These are phyloP conservation scores for Equus przewalskii DNA, from an alignment of 2,113 vertebrate genomes.

Conservation along the genomic window DNA sequence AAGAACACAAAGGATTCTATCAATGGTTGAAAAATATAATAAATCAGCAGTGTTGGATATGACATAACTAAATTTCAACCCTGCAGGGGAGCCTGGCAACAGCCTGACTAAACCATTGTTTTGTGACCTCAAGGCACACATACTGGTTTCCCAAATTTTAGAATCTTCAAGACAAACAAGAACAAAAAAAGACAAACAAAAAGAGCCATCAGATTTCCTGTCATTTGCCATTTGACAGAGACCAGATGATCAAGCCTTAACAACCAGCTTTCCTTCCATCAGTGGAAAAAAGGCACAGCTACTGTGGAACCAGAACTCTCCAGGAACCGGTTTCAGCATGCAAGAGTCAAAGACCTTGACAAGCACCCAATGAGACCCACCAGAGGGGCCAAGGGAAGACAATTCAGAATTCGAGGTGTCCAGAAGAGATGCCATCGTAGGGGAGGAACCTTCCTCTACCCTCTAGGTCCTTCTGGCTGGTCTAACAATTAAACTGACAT, in stretches of 20 bases:
- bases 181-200: not conserved
- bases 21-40: not conserved
- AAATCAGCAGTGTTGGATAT: not conserved
- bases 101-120: not conserved
- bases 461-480: too few species aligned
- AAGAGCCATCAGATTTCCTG: not conserved
- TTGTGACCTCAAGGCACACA: not conserved
- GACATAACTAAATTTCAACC: not conserved
- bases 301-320: too few species aligned
- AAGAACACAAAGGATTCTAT: not conserved
- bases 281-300: not conserved
- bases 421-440: not conserved
- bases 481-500: too few species aligned
- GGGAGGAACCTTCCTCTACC: too few species aligned
- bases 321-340: not conserved
- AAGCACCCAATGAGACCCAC: not conserved
- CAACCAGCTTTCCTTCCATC: not conserved
- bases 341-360: not conserved
- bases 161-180: not conserved
- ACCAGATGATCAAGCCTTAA: not conserved
- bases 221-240: not conserved
- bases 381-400: not conserved
- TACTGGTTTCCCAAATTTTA: not conserved
- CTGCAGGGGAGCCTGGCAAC: too few species aligned
- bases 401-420: not conserved